phyloP scores from a whole-genome alignment of 1,140 invertebrate genomes.

The Drosophila oshimai region DNA sequence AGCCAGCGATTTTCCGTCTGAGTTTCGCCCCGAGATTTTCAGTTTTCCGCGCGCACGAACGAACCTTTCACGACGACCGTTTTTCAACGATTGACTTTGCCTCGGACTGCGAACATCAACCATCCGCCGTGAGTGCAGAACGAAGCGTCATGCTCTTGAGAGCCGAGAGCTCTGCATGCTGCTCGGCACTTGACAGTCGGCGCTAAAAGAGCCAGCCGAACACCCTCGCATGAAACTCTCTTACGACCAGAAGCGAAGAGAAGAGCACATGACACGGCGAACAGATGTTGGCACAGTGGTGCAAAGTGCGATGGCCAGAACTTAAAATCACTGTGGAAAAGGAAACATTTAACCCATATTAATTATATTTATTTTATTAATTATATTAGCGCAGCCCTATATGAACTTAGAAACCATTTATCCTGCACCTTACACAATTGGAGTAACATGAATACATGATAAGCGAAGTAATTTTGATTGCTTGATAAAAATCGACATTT shows the following conservation, averaged over 20 bases:
- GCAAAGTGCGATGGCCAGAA: not conserved
- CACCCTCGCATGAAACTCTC: conserved; percentile 9
- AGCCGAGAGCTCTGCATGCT: not conserved
- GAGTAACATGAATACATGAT: too few relatives aligned
- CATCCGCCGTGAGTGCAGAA: conserved; percentile 5
- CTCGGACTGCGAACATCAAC: conserved; percentile 7
- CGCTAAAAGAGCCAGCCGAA: conserved; percentile 3
- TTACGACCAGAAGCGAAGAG: not conserved
- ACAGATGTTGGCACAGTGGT: conserved; percentile 28
- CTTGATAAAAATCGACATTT: too few relatives aligned
- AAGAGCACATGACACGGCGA: not conserved
- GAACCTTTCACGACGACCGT: conserved; percentile 32
- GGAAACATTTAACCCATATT: too few relatives aligned
- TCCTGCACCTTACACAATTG: too few relatives aligned
- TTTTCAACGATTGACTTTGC: conserved; percentile 1
- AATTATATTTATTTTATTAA: too few relatives aligned
- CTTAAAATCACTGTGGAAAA: not conserved
- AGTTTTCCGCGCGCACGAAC: conserved; percentile 28
- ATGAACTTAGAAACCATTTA: too few relatives aligned
- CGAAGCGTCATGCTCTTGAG: conserved; percentile 1
- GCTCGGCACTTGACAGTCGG: conserved; percentile 11
- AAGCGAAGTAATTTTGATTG: too few relatives aligned
- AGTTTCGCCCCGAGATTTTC: conserved; percentile 10
- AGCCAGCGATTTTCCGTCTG: not conserved
- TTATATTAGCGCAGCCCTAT: too few relatives aligned